Evolutionary conservation across 2,797 vertebrate species (phyloP).

Genomic region (Trematocara caparti): DNA sequence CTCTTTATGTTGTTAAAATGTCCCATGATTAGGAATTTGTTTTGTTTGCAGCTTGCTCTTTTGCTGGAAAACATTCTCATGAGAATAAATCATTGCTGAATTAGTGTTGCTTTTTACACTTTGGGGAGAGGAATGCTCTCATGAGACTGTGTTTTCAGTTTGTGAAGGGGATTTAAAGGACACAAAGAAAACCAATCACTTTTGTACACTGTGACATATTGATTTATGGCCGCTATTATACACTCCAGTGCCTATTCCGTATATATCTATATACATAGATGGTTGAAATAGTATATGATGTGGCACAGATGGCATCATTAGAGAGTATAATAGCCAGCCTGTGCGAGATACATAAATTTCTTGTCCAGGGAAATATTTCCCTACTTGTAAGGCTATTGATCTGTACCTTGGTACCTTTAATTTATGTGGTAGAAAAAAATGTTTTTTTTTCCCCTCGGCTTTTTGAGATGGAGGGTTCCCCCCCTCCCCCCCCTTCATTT

Average conservation of each 20-base stretch:
- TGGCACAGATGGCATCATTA: constrained; percentile 51
- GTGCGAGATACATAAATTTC: constrained; percentile 51
- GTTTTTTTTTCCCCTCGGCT: neutral
- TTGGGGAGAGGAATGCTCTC: neutral
- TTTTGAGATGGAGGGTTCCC: neutral
- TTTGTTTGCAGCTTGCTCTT: constrained; percentile 17
- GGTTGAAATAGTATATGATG: constrained; percentile 32
- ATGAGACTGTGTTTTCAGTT: constrained; percentile 5
- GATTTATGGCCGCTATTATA: constrained; percentile 58
- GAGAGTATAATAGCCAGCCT: constrained; percentile 45
- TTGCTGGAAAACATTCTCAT: neutral
- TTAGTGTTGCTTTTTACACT: constrained; percentile 15
- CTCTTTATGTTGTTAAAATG: constrained; percentile 14
- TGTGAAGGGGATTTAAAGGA: constrained; percentile 37
- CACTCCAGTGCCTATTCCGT: constrained; percentile 25
- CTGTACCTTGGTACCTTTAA: constrained; percentile 22
- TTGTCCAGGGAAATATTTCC: constrained; percentile 35
- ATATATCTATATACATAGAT: constrained; percentile 41
- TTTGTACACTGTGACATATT: constrained; percentile 45
- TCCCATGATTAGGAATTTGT: constrained; percentile 21
- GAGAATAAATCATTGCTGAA: constrained; percentile 41
- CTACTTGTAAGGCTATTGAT: constrained; percentile 43
- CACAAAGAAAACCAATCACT: constrained; percentile 47
- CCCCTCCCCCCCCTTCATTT: neutral
- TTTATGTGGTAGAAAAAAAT: neutral